Conservation (phyloP, 2,113 vertebrate species). For the Melanostigma gelatinosum region DNA sequence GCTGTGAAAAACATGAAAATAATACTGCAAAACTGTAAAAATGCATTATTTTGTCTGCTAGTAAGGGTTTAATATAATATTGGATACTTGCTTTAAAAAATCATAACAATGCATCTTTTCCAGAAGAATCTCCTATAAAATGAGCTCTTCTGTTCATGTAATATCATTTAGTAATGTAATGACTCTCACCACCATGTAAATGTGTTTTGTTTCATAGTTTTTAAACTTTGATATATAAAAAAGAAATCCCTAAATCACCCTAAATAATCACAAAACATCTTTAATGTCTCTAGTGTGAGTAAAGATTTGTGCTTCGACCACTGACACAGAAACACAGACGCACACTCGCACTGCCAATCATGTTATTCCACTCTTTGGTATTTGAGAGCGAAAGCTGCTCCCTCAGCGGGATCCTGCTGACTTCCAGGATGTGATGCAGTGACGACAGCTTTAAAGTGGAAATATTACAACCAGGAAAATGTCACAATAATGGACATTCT, state of each 20-base stretch:
- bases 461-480: background rate
- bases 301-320: background rate
- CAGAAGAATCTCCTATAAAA: background rate
- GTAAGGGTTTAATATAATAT: background rate
- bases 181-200: background rate
- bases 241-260: background rate
- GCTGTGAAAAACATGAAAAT: background rate
- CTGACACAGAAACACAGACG: background rate
- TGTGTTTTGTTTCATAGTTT: background rate
- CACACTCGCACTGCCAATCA: constrained; percentile 5
- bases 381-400: constrained; percentile 11
- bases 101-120: background rate
- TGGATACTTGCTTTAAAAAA: background rate
- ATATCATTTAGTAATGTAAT: background rate
- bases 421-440: background rate
- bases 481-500: background rate
- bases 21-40: no score
- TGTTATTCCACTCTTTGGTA: constrained; percentile 23
- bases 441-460: background rate
- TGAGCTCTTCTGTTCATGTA: background rate
- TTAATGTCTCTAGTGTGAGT: background rate
- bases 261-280: background rate
- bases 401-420: constrained; percentile 4
- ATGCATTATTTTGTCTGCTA: background rate
- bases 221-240: background rate